phyloP scores from a whole-genome alignment of 2,888 invertebrate genomes.

The Mylabris sibirica region DNA sequence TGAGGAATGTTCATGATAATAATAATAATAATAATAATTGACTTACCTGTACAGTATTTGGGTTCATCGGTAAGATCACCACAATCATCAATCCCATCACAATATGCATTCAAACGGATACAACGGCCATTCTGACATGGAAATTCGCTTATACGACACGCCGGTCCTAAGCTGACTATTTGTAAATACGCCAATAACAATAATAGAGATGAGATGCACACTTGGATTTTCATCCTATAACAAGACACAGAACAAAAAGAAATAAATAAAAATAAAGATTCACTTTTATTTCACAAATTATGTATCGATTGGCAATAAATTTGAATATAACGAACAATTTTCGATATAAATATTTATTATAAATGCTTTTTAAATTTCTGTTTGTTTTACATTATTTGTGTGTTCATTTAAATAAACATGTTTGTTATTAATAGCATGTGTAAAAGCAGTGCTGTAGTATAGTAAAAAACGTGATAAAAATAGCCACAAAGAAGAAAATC shows the following conservation, averaged over 20 bases:
- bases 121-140: conserved; percentile 77
- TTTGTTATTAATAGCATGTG: no score
- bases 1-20: background rate
- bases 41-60: conserved; percentile 75
- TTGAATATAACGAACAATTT: background rate
- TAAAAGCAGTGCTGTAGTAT: no score
- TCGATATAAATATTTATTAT: no score
- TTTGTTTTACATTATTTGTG: no score
- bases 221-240: conserved; percentile 54
- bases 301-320: no score
- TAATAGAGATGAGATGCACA: conserved; percentile 35
- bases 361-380: no score
- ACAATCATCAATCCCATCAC: conserved; percentile 85
- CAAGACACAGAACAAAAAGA: no score
- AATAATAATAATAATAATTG: background rate
- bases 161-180: conserved; percentile 61
- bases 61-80: conserved; percentile 88
- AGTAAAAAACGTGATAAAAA: no score
- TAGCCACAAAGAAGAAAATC: no score
- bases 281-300: background rate
- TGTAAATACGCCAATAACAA: conserved; percentile 44
- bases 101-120: conserved; percentile 84
- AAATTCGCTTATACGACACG: conserved; percentile 82
- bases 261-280: conserved; percentile 33
- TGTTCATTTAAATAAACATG: no score